Evolutionary conservation across 2,113 vertebrate species (phyloP).

Genomic region (Bagarius yarrelli): DNA sequence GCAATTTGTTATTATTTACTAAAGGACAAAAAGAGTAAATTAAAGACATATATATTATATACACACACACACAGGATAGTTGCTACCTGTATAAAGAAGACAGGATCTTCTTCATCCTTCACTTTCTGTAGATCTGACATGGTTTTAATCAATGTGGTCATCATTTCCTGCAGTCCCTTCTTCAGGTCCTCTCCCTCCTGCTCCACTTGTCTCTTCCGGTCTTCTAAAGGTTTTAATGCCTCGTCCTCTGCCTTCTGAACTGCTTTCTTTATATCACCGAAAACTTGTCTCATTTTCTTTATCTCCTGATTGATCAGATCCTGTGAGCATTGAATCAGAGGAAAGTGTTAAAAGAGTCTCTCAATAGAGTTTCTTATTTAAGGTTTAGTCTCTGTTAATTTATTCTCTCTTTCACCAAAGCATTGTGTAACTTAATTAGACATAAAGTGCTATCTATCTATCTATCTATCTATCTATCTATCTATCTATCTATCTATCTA

Average conservation of each 20-base stretch:
- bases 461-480: neutral
- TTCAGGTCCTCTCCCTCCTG: conserved; percentile 29
- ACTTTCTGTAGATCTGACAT: conserved; percentile 44
- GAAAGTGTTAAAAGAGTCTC: neutral
- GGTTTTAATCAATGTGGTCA: neutral
- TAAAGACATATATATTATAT: too few species aligned
- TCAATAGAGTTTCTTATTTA: neutral
- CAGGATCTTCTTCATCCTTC: conserved; percentile 54
- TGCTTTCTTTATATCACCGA: neutral
- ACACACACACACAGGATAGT: neutral
- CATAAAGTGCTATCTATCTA: neutral
- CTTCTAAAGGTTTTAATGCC: conserved; percentile 46
- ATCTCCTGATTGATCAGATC: conserved; percentile 36
- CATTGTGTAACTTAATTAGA: neutral
- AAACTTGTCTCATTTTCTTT: conserved; percentile 48
- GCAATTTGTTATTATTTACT: too few species aligned
- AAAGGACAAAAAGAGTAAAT: too few species aligned
- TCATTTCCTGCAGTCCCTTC: conserved; percentile 45
- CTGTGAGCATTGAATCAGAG: conserved; percentile 43
- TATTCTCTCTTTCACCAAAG: neutral
- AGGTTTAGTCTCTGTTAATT: neutral
- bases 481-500: too few species aligned
- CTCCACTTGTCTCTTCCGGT: conserved; percentile 35
- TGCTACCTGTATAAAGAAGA: conserved; percentile 66
- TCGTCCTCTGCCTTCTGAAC: conserved; percentile 38